A percentile compares a stretch with the other conserved stretches of the same genome.
Evolutionary conservation across 64 coral and sea anemone species (phyloP).

Genomic region (Orbicella faveolata): DNA sequence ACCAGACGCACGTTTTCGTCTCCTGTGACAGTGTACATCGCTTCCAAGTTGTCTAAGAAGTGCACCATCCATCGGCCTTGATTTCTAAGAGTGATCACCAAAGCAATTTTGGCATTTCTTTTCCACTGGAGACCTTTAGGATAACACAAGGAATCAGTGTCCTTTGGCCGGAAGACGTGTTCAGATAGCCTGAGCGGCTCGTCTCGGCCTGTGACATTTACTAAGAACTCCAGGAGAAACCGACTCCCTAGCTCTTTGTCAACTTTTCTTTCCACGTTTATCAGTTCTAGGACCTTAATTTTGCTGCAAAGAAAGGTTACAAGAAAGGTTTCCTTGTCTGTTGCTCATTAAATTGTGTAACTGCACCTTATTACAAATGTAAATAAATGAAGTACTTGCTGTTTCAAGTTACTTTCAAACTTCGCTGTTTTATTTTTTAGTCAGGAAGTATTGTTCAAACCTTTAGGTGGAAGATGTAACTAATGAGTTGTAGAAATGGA

Average conservation of each 20-base stretch:
- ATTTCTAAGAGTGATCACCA: slow-evolving; percentile 65
- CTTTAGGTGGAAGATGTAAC: no score
- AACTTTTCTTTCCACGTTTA: slow-evolving; percentile 75
- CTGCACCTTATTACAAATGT: no score
- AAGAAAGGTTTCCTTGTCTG: neutral
- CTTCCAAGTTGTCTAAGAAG: slow-evolving; percentile 63
- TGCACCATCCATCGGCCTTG: slow-evolving; percentile 61
- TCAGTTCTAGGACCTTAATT: slow-evolving; percentile 50
- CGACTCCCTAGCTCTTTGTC: slow-evolving; percentile 54
- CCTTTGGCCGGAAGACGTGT: slow-evolving; percentile 38
- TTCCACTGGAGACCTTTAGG: slow-evolving; percentile 81
- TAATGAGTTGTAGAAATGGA: no score
- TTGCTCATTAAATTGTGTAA: no score
- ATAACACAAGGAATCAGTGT: slow-evolving; percentile 32
- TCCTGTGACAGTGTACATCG: slow-evolving; percentile 58
- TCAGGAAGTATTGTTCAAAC: no score
- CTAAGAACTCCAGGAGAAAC: slow-evolving; percentile 64
- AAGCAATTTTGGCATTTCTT: slow-evolving; percentile 53
- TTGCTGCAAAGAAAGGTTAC: slow-evolving; percentile 36
- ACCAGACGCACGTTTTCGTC: slow-evolving; percentile 71
- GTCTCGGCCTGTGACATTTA: slow-evolving; percentile 42
- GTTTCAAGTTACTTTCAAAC: no score
- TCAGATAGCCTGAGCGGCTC: slow-evolving; percentile 53
- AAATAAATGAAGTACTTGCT: no score
- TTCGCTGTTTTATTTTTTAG: no score